A percentile compares a stretch with the other conserved stretches of the same genome.
Conservation (phyloP, 2,113 vertebrate genomes). For the Plotosus lineatus region DNA sequence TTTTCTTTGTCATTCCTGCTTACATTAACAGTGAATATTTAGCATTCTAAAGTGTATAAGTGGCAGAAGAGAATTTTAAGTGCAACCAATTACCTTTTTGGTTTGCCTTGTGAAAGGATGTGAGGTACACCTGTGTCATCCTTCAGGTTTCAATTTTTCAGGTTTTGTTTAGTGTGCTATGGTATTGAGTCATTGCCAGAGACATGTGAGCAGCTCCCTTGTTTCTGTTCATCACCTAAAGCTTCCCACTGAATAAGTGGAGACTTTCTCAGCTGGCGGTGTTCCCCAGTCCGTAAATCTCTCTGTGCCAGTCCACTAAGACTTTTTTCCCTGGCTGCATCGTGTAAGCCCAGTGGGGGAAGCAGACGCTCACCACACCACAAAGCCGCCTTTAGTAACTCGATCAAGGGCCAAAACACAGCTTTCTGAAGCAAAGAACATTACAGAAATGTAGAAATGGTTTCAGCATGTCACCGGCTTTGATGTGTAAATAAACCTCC, state of each 20-base stretch:
- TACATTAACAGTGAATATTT: not conserved
- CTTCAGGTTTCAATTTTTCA: conserved; percentile 1
- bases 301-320: conserved; percentile 64
- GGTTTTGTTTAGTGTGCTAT: conserved; percentile 20
- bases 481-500: conserved; percentile 67
- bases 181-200: conserved; percentile 18
- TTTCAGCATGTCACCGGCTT: conserved; percentile 70
- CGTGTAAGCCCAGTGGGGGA: conserved; percentile 68
- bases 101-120: not conserved
- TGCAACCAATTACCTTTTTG: not conserved
- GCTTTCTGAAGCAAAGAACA: conserved; percentile 72
- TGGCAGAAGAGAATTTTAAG: not conserved
- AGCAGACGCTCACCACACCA: conserved; percentile 58
- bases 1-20: not conserved
- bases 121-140: not conserved
- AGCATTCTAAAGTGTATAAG: not conserved
- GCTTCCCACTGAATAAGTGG: conserved; percentile 30
- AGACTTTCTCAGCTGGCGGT: conserved; percentile 30
- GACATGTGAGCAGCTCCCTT: conserved; percentile 20
- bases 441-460: conserved; percentile 70
- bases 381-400: conserved; percentile 71
- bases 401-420: conserved; percentile 68
- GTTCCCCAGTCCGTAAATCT: conserved; percentile 16
- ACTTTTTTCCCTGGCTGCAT: conserved; percentile 63
- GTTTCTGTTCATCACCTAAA: conserved; percentile 28